phyloP scores from a whole-genome alignment of 1,140 invertebrate genomes.

The Lasaia peninsularis region DNA sequence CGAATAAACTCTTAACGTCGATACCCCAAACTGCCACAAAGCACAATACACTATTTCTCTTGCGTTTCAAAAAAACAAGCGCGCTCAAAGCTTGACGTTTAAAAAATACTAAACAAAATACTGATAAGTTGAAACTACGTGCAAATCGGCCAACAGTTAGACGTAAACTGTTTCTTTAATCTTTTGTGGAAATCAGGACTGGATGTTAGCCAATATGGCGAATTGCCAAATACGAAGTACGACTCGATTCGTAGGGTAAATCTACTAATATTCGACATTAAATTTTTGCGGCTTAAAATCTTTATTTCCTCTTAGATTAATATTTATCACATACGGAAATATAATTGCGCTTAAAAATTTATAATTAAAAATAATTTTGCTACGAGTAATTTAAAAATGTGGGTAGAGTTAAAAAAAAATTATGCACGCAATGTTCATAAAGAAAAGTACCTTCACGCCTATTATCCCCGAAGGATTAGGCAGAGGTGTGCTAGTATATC shows the following conservation, averaged over 20 bases:
- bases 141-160: slow-evolving; percentile 29
- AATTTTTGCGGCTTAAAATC: no score
- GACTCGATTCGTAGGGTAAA: slow-evolving; percentile 34
- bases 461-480: no score
- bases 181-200: slow-evolving; percentile 30
- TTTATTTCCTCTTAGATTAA: no score
- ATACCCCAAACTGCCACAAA: slow-evolving; percentile 23
- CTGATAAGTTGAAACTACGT: not conserved
- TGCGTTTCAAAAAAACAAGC: slow-evolving; percentile 18
- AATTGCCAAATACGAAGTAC: slow-evolving; percentile 62
- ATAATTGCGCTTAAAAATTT: no score
- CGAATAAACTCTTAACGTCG: no score
- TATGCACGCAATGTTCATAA: no score
- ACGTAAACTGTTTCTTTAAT: slow-evolving; percentile 41
- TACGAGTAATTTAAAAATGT: no score
- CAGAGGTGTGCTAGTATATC: no score
- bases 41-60: slow-evolving; percentile 26
- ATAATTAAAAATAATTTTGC: no score
- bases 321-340: no score
- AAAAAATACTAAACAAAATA: not conserved
- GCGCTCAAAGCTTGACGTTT: slow-evolving; percentile 16
- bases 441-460: no score
- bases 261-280: slow-evolving; percentile 10
- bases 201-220: slow-evolving; percentile 55
- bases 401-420: no score